Conservation (phyloP, 1,140 invertebrate genomes). For the Panagrolaimus sp. region DNA sequence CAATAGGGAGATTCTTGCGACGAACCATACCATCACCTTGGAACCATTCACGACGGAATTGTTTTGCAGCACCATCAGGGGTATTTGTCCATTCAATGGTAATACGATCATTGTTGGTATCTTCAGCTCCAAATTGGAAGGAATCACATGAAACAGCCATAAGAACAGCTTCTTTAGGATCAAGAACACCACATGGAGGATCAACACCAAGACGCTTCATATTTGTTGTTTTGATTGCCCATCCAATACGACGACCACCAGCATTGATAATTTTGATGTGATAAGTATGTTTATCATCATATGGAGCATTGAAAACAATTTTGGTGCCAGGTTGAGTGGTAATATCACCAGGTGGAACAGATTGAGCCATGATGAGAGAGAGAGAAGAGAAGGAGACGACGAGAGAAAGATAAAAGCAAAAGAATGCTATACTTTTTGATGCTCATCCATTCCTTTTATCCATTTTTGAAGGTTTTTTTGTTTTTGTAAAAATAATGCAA, state of each 20-base stretch:
- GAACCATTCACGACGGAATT: conserved; percentile 45
- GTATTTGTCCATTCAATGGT: conserved; percentile 47
- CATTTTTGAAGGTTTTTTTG: no score
- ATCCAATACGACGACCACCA: conserved; percentile 39
- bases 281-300: no score
- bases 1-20: conserved; percentile 44
- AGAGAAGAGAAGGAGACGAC: background rate
- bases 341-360: no score
- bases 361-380: conserved; percentile 1
- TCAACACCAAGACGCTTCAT: conserved; percentile 34
- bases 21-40: conserved; percentile 45
- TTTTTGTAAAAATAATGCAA: no score
- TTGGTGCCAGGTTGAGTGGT: no score
- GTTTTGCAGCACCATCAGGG: conserved; percentile 36
- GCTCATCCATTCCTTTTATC: no score
- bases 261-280: conserved; percentile 27
- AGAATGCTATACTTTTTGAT: no score
- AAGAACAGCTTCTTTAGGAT: conserved; percentile 39
- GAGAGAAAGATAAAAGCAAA: no score
- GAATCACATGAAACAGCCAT: conserved; percentile 42
- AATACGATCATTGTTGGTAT: conserved; percentile 47
- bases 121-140: conserved; percentile 36
- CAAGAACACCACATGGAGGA: conserved; percentile 37
- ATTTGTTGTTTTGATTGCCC: conserved; percentile 43
- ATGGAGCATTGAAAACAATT: no score